Evolutionary conservation across 2,888 invertebrate genomes (phyloP).

Genomic region (Drosophila neonasuta): DNA sequence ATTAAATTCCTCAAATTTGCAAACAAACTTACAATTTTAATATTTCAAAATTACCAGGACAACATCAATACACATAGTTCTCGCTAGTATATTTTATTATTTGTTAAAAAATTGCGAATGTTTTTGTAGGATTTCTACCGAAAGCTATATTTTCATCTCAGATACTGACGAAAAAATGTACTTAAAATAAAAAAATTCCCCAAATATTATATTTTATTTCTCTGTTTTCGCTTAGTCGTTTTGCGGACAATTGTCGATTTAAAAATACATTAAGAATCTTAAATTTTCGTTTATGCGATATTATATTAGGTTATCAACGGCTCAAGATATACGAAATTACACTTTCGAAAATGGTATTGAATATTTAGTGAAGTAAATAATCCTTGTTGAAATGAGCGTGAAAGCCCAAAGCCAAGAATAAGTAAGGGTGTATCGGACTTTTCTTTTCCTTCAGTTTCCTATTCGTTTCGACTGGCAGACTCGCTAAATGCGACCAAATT

Average conservation of each 20-base stretch:
- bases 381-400: slow-evolving; percentile 79
- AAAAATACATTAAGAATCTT: neutral
- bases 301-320: slow-evolving; percentile 60
- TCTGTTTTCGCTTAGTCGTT: slow-evolving; percentile 5
- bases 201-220: slow-evolving; percentile 17
- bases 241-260: slow-evolving; percentile 29
- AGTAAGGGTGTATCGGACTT: slow-evolving; percentile 6
- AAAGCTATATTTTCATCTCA: too few species aligned
- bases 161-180: slow-evolving; percentile 31
- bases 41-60: too few species aligned
- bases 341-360: slow-evolving; percentile 79
- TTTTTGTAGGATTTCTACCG: slow-evolving; percentile 4
- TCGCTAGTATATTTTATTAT: too few species aligned
- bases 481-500: slow-evolving; percentile 70
- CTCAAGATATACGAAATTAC: slow-evolving; percentile 71
- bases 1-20: too few species aligned
- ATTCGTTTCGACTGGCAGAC: slow-evolving; percentile 2
- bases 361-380: slow-evolving; percentile 79
- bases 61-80: too few species aligned
- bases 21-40: too few species aligned
- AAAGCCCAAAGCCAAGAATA: slow-evolving; percentile 56
- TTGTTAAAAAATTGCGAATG: too few species aligned
- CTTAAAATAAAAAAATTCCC: slow-evolving; percentile 33
- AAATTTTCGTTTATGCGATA: slow-evolving; percentile 50
- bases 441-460: slow-evolving; percentile 6